Evolutionary conservation across 2,797 vertebrate species (phyloP), one percentile per base, ranked within the genome.

Genomic region (Siniperca obscura): DNA sequence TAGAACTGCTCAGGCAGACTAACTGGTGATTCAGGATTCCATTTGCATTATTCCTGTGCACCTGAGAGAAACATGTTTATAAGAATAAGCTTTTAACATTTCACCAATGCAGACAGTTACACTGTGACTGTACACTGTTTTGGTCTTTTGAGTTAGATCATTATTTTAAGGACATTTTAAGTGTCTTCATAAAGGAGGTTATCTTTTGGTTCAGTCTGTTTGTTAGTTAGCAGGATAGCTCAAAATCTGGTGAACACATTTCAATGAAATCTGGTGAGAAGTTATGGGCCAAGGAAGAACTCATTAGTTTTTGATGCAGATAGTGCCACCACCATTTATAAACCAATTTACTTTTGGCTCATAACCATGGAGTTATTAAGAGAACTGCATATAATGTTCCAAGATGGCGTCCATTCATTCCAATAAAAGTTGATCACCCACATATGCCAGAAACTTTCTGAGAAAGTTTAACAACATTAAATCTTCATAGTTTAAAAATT

Each of bases 341-440:
- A 77, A 76, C 25, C 13, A 59, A 48, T 48, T 75, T 64, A 59
- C 25, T 57, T 65, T 76, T 60, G 82, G 75, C 78, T 75, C 36
- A 48, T 21, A 53, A 21, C 0, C 30, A 59, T 42, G 9, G 22
- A 46, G 60, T 40, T 53, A 69, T 78, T 59, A 46, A 55, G 46
- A 42, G 12, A 75, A 72, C 11, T 21, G 3, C 14, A 21, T 30
- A 21, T 46, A 36, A 36, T 1, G 30, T 66, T 78, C 70, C 71
- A 69, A 75, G 19, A 83, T 50, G 70, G 17, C 10, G 61, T n/a
- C 50, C 7, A 8, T 52, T 68, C 7, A 14, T 64, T 74, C 71
- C 65, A 70, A 55, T 55, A 27, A 36, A 70, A 62, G 60, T 40
- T 75, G 27, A n/a, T 72, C 14, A 61, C 19, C 22, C 46, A 40